A percentile compares a stretch with the other conserved stretches of the same genome.
phyloP scores from a whole-genome alignment of 2,888 invertebrate species.

The Sympetrum striolatum region DNA sequence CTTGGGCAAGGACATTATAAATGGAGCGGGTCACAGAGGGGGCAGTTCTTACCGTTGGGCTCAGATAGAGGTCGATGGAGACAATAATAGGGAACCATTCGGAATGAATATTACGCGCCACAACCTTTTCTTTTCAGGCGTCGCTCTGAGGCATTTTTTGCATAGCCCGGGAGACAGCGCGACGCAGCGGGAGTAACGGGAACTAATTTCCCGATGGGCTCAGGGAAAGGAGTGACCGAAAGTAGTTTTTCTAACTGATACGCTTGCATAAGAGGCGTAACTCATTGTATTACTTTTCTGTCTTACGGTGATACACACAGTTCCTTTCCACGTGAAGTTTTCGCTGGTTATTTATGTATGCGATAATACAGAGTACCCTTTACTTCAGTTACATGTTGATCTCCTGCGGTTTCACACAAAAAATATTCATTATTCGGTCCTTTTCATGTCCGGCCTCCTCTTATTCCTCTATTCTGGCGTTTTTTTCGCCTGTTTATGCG shows the following conservation, averaged over 20 bases:
- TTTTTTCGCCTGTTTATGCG: neutral
- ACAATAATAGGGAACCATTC: neutral
- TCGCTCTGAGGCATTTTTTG: neutral
- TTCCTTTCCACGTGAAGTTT: neutral
- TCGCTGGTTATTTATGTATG: neutral
- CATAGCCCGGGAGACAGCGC: neutral
- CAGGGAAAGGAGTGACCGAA: neutral
- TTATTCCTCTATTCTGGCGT: neutral
- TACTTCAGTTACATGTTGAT: neutral
- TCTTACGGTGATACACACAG: neutral
- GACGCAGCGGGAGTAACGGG: conserved; percentile 34
- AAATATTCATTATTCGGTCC: neutral
- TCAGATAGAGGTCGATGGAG: neutral
- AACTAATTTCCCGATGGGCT: conserved; percentile 20
- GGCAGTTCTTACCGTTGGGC: neutral
- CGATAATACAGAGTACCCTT: neutral
- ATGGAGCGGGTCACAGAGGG: neutral
- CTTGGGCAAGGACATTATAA: neutral
- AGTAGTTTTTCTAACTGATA: neutral
- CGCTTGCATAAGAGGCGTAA: neutral
- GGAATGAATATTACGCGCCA: neutral
- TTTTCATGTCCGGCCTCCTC: neutral
- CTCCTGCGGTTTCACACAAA: conserved; percentile 1
- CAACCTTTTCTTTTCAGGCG: neutral
- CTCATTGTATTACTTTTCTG: neutral